These are phyloP conservation scores for Philopedon plagiatum DNA, from an alignment of 2,888 invertebrate species.

Conservation along the genomic window DNA sequence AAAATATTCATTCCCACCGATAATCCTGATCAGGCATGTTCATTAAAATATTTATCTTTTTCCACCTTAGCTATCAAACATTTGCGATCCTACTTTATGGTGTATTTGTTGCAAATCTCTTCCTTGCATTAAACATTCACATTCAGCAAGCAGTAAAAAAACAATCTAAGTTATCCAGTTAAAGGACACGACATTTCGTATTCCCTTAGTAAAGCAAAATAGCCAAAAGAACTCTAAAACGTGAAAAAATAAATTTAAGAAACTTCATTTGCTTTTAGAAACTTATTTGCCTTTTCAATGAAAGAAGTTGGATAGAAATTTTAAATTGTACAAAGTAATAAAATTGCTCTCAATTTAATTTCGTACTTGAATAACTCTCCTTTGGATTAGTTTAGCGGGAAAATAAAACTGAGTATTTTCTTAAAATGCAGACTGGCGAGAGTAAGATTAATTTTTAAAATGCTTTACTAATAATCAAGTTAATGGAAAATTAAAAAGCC, in stretches of 20 bases:
- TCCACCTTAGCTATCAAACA: too few species aligned
- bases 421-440: neutral
- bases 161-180: conserved; percentile 11
- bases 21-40: too few species aligned
- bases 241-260: conserved; percentile 29
- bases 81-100: too few species aligned
- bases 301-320: conserved; percentile 17
- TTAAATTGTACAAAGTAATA: conserved; percentile 20
- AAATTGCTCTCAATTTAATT: conserved; percentile 10
- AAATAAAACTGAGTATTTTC: neutral
- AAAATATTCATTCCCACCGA: too few species aligned
- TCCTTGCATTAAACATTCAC: neutral
- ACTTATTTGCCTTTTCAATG: conserved; percentile 28
- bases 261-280: conserved; percentile 21
- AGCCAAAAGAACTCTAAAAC: conserved; percentile 9
- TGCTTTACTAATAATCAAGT: too few species aligned
- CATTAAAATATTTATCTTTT: too few species aligned
- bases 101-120: neutral
- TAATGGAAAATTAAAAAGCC: too few species aligned
- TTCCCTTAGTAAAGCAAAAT: conserved; percentile 16
- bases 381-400: neutral
- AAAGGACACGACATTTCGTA: conserved; percentile 5
- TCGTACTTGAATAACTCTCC: conserved; percentile 12
- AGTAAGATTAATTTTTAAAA: neutral
- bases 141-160: neutral